Evolutionary conservation across 2,888 invertebrate genomes (phyloP), one percentile per base, ranked within the genome.

Genomic region (Himalopsyche japonica): DNA sequence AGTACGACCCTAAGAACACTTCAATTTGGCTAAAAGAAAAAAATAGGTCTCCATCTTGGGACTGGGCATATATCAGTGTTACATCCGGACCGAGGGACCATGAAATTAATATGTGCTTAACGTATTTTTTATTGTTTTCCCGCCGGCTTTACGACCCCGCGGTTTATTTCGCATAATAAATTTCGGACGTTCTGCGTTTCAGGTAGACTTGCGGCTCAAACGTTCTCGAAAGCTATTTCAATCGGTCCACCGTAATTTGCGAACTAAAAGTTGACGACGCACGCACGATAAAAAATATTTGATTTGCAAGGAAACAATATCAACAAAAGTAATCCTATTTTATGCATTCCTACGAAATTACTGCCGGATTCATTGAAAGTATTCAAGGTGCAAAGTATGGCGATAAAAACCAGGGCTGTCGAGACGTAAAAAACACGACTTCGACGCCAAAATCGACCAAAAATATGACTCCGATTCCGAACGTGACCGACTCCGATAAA

Each of bases 111-210:
- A 83, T 83, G 76, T 79, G 79, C 83, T 83, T 84, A 80, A 81
- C 78, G 76, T 82, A 76, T 81, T 81, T 85, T 86, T 79, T 84
- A 79, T 77, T 84, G 79, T 57, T 83, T 77, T 79, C 79, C 85
- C 70, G 24, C 79, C 24, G 81, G 30, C 57, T 84, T 86, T 84
- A 86, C 86, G 84, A 84, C 81, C 30, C 34, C 49, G 3, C 49
- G 80, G 83, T 84, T 86, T 86, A 86, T 86, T 84, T 83, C 84
- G 84, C 84, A 79, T 84, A 84, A 86, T 86, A 86, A 86, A 86
- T 82, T 82, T 82, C 81, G 85, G 85, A 80, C 82, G 57, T 57
- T 57, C 20, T 57, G 57, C 20, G 20, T 57, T 10, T 10, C 57
- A 57, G 57, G 57, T 57, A 57, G 57, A 57, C 20, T 20, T 20